Conservation (phyloP, 1,140 invertebrate species). For the Seison nebaliae region DNA sequence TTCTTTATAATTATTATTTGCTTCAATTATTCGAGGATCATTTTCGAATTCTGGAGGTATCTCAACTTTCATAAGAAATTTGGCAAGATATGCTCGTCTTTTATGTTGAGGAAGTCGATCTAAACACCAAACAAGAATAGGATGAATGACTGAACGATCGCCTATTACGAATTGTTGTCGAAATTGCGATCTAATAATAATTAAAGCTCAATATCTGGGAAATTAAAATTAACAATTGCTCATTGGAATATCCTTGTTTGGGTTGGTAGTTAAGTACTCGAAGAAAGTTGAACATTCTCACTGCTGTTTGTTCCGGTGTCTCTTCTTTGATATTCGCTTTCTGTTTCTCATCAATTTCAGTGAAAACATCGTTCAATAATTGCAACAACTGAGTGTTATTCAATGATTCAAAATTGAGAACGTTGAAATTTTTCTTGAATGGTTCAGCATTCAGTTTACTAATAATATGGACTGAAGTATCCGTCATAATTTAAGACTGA, state of each 20-base stretch:
- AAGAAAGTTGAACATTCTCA: slow-evolving; percentile 35
- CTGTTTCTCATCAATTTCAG: slow-evolving; percentile 35
- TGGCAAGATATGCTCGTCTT: slow-evolving; percentile 51
- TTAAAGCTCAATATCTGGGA: slow-evolving; percentile 5
- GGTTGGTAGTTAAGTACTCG: slow-evolving; percentile 42
- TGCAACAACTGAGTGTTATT: slow-evolving; percentile 45
- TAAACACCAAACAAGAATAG: slow-evolving; percentile 50
- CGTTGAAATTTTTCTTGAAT: slow-evolving; percentile 46
- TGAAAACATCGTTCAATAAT: slow-evolving; percentile 40
- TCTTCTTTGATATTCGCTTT: slow-evolving; percentile 38
- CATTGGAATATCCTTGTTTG: slow-evolving; percentile 23
- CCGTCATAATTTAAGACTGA: too few species aligned
- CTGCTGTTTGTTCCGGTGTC: slow-evolving; percentile 35
- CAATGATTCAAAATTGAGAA: slow-evolving; percentile 57
- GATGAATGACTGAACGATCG: slow-evolving; percentile 44
- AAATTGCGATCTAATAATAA: slow-evolving; percentile 26
- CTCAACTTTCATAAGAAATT: slow-evolving; percentile 45
- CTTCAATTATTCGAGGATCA: slow-evolving; percentile 43
- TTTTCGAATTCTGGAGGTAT: slow-evolving; percentile 48
- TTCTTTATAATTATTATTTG: slow-evolving; percentile 37
- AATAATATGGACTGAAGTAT: too few species aligned
- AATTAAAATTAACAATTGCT: slow-evolving; percentile 1
- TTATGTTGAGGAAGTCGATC: slow-evolving; percentile 41
- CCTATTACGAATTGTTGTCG: slow-evolving; percentile 44
- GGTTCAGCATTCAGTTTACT: slow-evolving; percentile 43